Base-by-base conservation (phyloP, 1,140 invertebrate species). In the Leucophenga varia region DNA sequence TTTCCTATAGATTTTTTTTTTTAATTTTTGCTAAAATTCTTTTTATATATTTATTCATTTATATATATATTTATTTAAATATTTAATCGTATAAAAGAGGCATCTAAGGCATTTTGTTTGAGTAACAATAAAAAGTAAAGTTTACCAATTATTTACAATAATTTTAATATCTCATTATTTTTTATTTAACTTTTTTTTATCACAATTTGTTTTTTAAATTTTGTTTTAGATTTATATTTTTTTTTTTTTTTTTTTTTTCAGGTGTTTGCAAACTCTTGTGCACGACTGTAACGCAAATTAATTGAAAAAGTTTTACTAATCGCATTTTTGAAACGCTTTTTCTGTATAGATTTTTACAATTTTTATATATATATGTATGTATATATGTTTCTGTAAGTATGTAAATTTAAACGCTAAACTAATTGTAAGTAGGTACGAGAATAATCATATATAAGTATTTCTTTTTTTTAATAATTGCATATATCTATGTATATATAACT, bases 241-340 rank as follows among this genome's bases (percentile, higher is more conserved):
- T n/a, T n/a, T n/a, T n/a, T n/a, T n/a, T n/a, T n/a, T n/a, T n/a
- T n/a, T n/a, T 55, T 52, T 46, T 61, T 61, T 51, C 52, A 45
- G 63, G 59, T 65, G 63, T 67, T 67, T 68, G 63, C 63, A 65
- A 63, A 59, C 59, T 65, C 54, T 67, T 65, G 59, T 67, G 63
- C 63, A 63, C 63, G 63, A 65, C 63, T 65, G 63, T 65, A n/a
- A n/a, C n/a, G 63, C 63, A 64, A 57, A 53, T 67, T 61, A n/a
- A n/a, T n/a, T n/a, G n/a, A n/a, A n/a, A n/a, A n/a, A 30, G 20
- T 43, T 22, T 32, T 39, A 19, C 43, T 44, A 44, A 34, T 47
- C 21, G 19, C 20, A 40, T 46, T 54, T 54, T 14, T 13, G 47
- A 51, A 52, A 45, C 46, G 39, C 35, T 40, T 44, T 42, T 47